Base-by-base conservation (phyloP, 2,113 vertebrate species). In the Nansenia antarctica region DNA sequence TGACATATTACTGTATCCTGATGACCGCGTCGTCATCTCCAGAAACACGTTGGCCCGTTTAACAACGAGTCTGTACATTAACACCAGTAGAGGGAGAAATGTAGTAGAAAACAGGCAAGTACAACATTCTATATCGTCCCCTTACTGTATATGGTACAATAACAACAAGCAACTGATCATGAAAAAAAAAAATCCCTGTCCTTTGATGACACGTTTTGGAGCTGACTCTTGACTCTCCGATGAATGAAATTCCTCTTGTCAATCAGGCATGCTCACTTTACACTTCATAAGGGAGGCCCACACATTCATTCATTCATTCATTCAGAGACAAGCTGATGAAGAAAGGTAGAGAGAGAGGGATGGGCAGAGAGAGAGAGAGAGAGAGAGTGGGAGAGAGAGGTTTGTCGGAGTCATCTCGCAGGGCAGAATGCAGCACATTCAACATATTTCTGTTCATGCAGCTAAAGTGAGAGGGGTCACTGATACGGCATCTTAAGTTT, bases 401-500 rank as follows among this genome's bases (percentile, higher is more conserved):
- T 29, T 27, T 31, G 22, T 27, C 39, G 22, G 32, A 39, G 61
- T 70, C 54, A 67, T 69, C 52, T 69, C 54, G 26, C 12, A 18
- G 47, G 66, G 53, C 26, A 67, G 67, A 37, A 60, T 22, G 32
- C 52, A 49, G 9, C 60, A 61, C 62, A 58, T 71, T 35, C 31
- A 31, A 65, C 76, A 77, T 78, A 79, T 76, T 80, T 77, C 22
- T 65, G 66, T 55, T 78, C 67, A 69, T 67, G 63, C 31, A 27
- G 65, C 62, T 69, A 72, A 77, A 61, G 32, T 71, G 74, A 80
- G 78, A 82, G 67, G 73, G 31, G 78, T 72, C 63, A 76, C 59
- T 78, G 82, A 87, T 86, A 86, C 67, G 69, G 58, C 79, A 75
- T 84, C 39, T 88, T 81, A 77, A 72, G 65, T 89, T 93, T 90